phyloP scores from a whole-genome alignment of 2,113 vertebrate species.

The Pygoscelis antarcticus region DNA sequence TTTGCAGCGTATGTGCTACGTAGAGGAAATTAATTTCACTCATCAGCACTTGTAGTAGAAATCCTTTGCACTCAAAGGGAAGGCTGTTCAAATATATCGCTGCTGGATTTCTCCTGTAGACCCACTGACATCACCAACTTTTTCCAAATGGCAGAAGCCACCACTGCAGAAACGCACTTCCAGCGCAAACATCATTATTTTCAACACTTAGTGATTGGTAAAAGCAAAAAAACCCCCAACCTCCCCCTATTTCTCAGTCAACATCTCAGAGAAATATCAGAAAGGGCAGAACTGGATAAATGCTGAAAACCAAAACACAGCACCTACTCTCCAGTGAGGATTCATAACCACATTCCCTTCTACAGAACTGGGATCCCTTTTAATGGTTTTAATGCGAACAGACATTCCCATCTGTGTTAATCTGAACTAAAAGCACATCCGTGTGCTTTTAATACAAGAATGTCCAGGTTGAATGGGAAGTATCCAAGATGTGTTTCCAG shows the following conservation, averaged over 20 bases:
- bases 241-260: not conserved
- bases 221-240: not conserved
- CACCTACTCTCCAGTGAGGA: not conserved
- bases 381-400: not conserved
- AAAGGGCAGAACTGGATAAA: not conserved
- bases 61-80: not conserved
- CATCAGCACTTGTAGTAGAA: conserved; percentile 40
- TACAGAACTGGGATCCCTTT: not conserved
- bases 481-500: not conserved
- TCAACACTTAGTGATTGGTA: not conserved
- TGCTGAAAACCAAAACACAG: not conserved
- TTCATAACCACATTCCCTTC: not conserved
- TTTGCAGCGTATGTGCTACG: not conserved
- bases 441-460: not conserved
- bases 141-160: not conserved
- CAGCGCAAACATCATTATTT: not conserved
- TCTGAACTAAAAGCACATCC: not conserved
- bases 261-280: not conserved
- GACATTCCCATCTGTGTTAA: not conserved
- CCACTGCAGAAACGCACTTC: not conserved
- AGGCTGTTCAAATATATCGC: not conserved
- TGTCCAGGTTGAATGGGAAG: not conserved
- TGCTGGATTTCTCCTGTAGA: not conserved
- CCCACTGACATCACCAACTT: not conserved
- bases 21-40: not conserved